Evolutionary conservation across 1,140 invertebrate species (phyloP), one percentile per base, ranked within the genome.

Genomic region (Papilio polyxenes): DNA sequence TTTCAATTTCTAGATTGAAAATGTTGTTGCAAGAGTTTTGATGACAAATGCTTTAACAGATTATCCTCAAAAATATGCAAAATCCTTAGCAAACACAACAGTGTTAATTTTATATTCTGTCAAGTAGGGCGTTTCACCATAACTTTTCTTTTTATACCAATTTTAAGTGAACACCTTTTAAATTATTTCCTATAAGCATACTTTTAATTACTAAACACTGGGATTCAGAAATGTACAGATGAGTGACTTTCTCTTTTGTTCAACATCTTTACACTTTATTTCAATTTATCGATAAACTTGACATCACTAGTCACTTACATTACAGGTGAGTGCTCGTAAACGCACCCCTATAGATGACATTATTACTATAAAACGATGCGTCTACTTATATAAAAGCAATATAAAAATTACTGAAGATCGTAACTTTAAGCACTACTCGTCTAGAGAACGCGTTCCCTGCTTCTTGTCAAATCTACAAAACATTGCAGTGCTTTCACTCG

Each of bases 271-370:
- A 13, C 10, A 51, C 10, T 20, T 23, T 49, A 51, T 49, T 48
- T 49, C 20, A 20, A 51, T 20, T 3, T 49, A 75, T 75, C 74
- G 74, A 75, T 75, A 6, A n/a, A 0, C 9, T 51, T 75, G 15
- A 49, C 74, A 75, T 49, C 44, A 75, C 74, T 75, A 75, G 17
- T 7, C n/a, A 75, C 44, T 23, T 49, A 75, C 74, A 49, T 51
- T 75, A 75, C 48, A 75, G 44, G 74, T 75, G 74, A 75, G 74
- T 75, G 74, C 37, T 75, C 48, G 74, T 75, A 75, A 75, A 75
- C 48, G 74, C n/a, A 51, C 74, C 40, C n/a, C 48, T 37, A 75
- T 75, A 48, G 31, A 75, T 49, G 74, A 51, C 44, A 75, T 75
- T 75, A 48, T 75, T 75, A 40, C 72, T 75, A 44, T 44, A 40